Percentiles rank a stretch among this genome's conserved stretches.
Evolutionary conservation across 2,797 vertebrate genomes (phyloP).

Genomic region (Triplophysa yarkandensis): DNA sequence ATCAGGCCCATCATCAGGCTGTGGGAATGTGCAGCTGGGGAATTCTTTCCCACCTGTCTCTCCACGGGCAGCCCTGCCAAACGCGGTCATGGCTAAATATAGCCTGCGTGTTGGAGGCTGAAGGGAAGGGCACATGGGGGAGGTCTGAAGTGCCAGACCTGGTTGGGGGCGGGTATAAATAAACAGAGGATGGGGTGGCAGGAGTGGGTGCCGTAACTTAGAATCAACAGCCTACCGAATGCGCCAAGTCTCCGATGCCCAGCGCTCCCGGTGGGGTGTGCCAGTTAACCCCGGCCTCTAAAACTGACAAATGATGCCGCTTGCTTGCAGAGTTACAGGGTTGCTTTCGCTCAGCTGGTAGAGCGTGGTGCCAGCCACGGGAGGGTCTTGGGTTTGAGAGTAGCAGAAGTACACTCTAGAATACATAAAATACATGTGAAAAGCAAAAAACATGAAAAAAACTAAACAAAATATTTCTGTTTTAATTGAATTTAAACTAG

Average conservation of each 20-base stretch:
- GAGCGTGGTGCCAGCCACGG: neutral
- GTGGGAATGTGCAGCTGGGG: constrained; percentile 63
- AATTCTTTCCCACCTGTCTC: constrained; percentile 65
- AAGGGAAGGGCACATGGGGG: constrained; percentile 34
- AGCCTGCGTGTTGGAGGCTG: constrained; percentile 35
- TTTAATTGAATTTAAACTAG: too few species aligned
- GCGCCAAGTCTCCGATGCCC: constrained; percentile 13
- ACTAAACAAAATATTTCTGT: too few species aligned
- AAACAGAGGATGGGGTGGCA: constrained; percentile 34
- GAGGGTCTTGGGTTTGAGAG: neutral
- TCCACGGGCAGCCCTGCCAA: constrained; percentile 30
- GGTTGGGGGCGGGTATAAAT: constrained; percentile 42
- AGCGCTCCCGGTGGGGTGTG: constrained; percentile 4
- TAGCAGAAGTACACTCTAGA: neutral
- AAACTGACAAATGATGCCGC: neutral
- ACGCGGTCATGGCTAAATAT: constrained; percentile 54
- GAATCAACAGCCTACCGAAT: constrained; percentile 17
- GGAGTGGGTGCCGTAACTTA: constrained; percentile 7
- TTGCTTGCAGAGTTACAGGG: neutral
- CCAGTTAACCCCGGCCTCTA: neutral
- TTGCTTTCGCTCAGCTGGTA: neutral
- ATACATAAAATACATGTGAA: neutral
- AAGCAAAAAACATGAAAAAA: neutral
- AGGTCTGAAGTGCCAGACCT: constrained; percentile 36
- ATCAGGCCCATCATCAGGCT: constrained; percentile 42